phyloP scores from a whole-genome alignment of 2,797 vertebrate genomes.

The Merluccius polli region DNA sequence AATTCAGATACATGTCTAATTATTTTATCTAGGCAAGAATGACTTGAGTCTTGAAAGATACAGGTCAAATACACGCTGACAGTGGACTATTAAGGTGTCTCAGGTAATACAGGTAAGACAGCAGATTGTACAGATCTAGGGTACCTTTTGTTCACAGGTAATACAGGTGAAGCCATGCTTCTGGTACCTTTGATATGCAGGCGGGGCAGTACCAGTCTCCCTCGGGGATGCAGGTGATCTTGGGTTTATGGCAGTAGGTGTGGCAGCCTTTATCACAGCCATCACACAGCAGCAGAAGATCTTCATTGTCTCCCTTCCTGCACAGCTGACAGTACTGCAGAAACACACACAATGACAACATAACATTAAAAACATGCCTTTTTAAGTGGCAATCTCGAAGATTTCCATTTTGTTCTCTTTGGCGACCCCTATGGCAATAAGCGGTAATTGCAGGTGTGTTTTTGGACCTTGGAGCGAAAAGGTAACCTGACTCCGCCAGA shows the following conservation, averaged over 20 bases:
- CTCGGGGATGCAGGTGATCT: constrained; percentile 94
- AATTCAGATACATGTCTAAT: not conserved
- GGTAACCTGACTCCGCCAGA: no score
- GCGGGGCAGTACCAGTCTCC: constrained; percentile 99
- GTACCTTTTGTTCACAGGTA: not conserved
- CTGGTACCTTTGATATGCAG: constrained; percentile 87
- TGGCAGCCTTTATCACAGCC: constrained; percentile 99
- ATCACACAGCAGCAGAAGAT: constrained; percentile 94
- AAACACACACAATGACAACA: constrained; percentile 27
- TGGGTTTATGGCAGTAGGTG: constrained; percentile 98
- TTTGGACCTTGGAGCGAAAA: no score
- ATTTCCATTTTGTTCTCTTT: no score
- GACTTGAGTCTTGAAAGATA: no score
- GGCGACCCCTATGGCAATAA: no score
- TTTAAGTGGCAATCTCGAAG: no score
- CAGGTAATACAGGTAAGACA: not conserved
- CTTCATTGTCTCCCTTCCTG: constrained; percentile 97
- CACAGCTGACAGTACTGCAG: constrained; percentile 97
- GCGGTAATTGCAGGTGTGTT: no score
- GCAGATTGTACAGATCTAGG: not conserved
- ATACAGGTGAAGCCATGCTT: not conserved
- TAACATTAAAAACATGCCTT: not conserved
- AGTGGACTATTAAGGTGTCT: not conserved
- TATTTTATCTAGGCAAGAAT: no score
- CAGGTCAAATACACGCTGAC: not conserved